These are phyloP conservation scores for Cavia porcellus DNA, from an alignment of 2,113 vertebrate genomes.

Conservation along the genomic window DNA sequence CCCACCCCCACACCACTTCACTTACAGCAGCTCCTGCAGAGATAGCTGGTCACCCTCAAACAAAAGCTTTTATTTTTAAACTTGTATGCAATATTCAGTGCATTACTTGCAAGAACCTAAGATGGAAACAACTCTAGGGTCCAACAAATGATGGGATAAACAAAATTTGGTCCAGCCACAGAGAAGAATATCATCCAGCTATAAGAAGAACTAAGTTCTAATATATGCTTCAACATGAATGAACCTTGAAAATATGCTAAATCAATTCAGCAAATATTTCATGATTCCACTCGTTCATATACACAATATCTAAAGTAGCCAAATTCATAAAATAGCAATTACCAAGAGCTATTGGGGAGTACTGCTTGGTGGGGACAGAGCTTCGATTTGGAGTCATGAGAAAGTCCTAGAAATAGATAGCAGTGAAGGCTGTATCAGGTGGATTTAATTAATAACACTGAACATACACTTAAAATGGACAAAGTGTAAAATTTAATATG, in stretches of 20 bases:
- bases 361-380: neutral
- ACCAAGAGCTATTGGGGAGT: neutral
- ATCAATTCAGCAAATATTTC: neutral
- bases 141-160: neutral
- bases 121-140: neutral
- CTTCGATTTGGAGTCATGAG: neutral
- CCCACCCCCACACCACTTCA: neutral
- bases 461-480: neutral
- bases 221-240: neutral
- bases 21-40: rapidly evolving
- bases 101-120: neutral
- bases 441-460: neutral
- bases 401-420: neutral
- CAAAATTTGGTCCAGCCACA: neutral
- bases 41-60: neutral
- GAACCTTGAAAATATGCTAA: neutral
- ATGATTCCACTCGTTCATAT: neutral
- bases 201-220: neutral
- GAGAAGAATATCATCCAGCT: neutral
- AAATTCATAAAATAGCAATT: neutral
- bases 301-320: neutral
- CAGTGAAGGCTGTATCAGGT: neutral
- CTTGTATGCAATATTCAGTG: neutral
- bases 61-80: neutral
- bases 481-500: neutral